phyloP scores from a whole-genome alignment of 2,888 invertebrate genomes.

The Enoplolaimus lenunculus region DNA sequence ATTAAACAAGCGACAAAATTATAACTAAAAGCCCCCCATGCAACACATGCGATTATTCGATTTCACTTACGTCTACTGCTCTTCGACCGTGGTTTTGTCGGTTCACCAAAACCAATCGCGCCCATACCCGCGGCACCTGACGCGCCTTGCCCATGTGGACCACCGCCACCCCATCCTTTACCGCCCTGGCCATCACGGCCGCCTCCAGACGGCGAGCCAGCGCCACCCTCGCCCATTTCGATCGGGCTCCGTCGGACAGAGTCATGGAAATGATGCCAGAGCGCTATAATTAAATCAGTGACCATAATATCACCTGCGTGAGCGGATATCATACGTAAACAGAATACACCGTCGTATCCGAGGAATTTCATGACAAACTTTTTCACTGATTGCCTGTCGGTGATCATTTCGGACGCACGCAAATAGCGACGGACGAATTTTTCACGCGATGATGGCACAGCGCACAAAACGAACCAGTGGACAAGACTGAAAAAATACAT shows the following conservation, averaged over 20 bases:
- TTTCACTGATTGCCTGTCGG: constrained; percentile 40
- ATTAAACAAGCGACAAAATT: too few relatives aligned
- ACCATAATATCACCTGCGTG: constrained; percentile 41
- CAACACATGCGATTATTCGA: too few relatives aligned
- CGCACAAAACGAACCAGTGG: constrained; percentile 39
- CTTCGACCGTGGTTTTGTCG: neutral
- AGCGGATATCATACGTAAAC: constrained; percentile 40
- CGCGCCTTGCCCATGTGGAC: too few relatives aligned
- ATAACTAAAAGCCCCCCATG: too few relatives aligned
- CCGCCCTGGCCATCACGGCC: neutral
- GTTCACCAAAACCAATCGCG: neutral
- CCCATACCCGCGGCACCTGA: neutral
- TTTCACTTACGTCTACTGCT: neutral
- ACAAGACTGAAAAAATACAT: constrained; percentile 30
- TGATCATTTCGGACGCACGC: constrained; percentile 39
- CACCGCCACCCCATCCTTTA: too few relatives aligned
- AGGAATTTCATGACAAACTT: constrained; percentile 41
- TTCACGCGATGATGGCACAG: constrained; percentile 40
- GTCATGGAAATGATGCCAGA: constrained; percentile 41
- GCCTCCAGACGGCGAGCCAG: constrained; percentile 13
- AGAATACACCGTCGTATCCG: constrained; percentile 39
- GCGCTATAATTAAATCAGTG: constrained; percentile 38
- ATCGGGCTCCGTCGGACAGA: constrained; percentile 36
- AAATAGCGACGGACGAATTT: constrained; percentile 39
- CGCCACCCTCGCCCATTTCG: constrained; percentile 41